Evolutionary conservation across 1,140 invertebrate genomes (phyloP), one percentile per base, ranked within the genome.

Genomic region (Penaeus chinensis): DNA sequence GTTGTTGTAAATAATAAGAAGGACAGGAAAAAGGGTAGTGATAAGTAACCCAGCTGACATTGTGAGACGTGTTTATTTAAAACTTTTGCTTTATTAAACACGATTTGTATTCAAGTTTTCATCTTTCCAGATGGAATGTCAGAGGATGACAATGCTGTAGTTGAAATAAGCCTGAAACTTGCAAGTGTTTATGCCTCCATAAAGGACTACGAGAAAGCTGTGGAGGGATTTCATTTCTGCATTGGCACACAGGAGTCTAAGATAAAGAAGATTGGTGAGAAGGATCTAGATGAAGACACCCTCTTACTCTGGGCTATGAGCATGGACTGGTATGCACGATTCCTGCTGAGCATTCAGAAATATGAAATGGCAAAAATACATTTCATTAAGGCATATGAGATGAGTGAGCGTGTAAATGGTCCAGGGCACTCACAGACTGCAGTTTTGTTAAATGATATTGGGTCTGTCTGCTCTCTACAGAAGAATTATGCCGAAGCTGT

Each of bases 381-480:
- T 42, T 94, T 96, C 90, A 95, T 96, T 1, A 93, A 95, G 65
- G 93, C 93, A 69, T 93, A 95, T 89, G 92, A 95, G 42, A 93
- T 95, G 88, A 96, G 95, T 85, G 91, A 93, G 78, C 92, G 94
- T 91, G 91, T 95, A 1, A 92, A 96, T 91, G 96, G 96, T 13
- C 91, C 94, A 87, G 92, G 94, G 16, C 94, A 95, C 90, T 94
- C 95, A 90, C 96, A 97, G 91, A 94, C 94, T 88, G 94, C 97
- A 27, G 92, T 96, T 37, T 93, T 98, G 65, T 92, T 98, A 13
- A 98, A 98, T 94, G 96, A 98, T 92, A 93, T 98, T 84, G 97
- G 96, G 63, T 96, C 95, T 74, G 94, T 96, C 19, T 94, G 94
- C 88, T 95, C 94, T 92, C 90, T 94, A 91, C 93, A 93, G 93